Evolutionary conservation across 2,113 vertebrate species (phyloP), one percentile per base, ranked within the genome.

Genomic region (Poeciliopsis turrubarensis): DNA sequence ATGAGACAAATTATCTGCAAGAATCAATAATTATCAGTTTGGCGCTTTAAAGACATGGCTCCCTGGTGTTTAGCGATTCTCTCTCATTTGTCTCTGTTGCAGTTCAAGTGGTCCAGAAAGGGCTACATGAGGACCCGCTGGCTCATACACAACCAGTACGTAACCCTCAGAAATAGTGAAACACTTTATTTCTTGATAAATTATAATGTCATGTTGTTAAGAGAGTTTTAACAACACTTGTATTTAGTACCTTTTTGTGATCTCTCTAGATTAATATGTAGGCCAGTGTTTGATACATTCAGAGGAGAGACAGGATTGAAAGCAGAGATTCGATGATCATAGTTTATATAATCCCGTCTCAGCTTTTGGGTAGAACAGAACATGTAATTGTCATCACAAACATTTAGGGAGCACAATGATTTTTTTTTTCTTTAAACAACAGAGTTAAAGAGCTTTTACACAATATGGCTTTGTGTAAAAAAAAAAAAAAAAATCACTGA

Each of bases 71-170:
- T 78, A 85, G 77, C 83, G 77, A 90, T 81, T 85, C 81, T 6
- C 75, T 77, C 70, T 71, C 37, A 87, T 89, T 80, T 86, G 65
- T 92, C 66, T 91, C 47, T 89, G 68, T 86, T 93, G 51, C 89
- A 96, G 95, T 95, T 94, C 90, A 95, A 95, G 82, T 96, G 95
- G 95, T 95, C 95, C 77, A 93, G 95, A 69, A 96, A 96, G 86
- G 95, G 95, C 82, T 96, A 94, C 92, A 95, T 95, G 94, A 94
- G 93, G 92, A 94, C 95, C 47, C 92, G 95, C 25, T 96, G 95
- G 95, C 90, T 94, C 78, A 92, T 96, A 79, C 91, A 95, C 88
- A 89, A 95, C 87, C 94, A 94, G 95, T 96, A 94, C 26, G 94
- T 93, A 84, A 71, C 39, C 1, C 13, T 29, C 14, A 15, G 27